A percentile compares a stretch with the other conserved stretches of the same genome.
These are phyloP conservation scores for Eupithecia inturbata DNA, from an alignment of 2,888 invertebrate species.

Conservation along the genomic window DNA sequence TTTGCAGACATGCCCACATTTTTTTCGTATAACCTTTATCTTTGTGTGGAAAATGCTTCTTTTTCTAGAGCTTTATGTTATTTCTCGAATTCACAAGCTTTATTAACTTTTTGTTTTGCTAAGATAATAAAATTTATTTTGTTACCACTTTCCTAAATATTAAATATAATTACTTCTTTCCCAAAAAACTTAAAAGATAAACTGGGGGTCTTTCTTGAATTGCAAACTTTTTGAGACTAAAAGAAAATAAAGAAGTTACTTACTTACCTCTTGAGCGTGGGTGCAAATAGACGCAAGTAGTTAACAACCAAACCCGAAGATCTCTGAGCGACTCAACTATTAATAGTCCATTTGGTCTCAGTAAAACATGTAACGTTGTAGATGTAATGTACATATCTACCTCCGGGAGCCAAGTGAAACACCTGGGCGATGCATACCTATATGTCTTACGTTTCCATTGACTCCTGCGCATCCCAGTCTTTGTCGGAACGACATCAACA, in stretches of 20 bases:
- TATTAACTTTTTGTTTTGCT: too few relatives aligned
- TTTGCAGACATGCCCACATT: too few relatives aligned
- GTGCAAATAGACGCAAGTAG: background rate
- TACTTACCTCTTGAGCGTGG: background rate
- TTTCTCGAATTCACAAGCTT: too few relatives aligned
- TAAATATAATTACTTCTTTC: too few relatives aligned
- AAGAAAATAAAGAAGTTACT: background rate
- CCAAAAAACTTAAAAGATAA: too few relatives aligned
- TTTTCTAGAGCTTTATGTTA: too few relatives aligned
- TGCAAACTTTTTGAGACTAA: background rate
- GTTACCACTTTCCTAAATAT: too few relatives aligned
- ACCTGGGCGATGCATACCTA: background rate
- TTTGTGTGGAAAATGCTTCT: too few relatives aligned
- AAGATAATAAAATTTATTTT: too few relatives aligned
- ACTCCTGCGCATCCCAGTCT: background rate
- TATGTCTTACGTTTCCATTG: background rate
- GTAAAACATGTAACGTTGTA: background rate
- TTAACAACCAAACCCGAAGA: background rate
- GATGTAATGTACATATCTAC: background rate
- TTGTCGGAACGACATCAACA: background rate
- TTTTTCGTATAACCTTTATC: too few relatives aligned
- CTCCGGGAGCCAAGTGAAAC: background rate
- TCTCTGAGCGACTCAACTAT: background rate
- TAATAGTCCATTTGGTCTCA: background rate
- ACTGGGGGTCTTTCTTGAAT: background rate